Percentiles rank a stretch among this genome's conserved stretches.
Conservation (phyloP, 2,888 invertebrate species). For the Lampropteryx suffumata region DNA sequence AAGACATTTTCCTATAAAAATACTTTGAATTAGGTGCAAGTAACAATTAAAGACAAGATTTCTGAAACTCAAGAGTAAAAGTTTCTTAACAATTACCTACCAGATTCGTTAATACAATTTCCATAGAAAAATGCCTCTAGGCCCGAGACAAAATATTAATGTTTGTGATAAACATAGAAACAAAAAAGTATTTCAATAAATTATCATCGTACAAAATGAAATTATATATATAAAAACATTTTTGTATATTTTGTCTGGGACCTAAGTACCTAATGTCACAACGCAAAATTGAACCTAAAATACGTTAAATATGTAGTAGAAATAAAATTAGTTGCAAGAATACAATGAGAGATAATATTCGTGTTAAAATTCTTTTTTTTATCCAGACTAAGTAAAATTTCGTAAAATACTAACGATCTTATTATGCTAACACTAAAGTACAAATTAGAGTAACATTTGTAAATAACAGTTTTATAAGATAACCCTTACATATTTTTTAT, state of each 20-base stretch:
- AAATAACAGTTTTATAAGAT: no score
- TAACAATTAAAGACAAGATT: not conserved
- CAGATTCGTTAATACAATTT: not conserved
- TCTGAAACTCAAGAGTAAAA: not conserved
- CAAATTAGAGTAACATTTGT: no score
- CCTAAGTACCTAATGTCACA: constrained; percentile 22
- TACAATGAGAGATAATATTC: not conserved
- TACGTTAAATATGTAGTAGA: constrained; percentile 1
- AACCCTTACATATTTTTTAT: no score
- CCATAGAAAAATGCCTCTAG: constrained; percentile 18
- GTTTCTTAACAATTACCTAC: not conserved
- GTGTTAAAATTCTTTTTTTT: not conserved
- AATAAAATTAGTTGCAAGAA: not conserved
- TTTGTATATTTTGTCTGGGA: constrained; percentile 23
- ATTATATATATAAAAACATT: not conserved
- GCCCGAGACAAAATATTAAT: constrained; percentile 22
- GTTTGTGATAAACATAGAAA: constrained; percentile 18
- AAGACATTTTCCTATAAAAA: constrained; percentile 43
- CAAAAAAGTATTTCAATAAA: constrained; percentile 10
- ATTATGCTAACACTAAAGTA: no score
- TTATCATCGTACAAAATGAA: constrained; percentile 7
- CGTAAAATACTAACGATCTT: no score
- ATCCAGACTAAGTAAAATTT: no score
- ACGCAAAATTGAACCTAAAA: constrained; percentile 12
- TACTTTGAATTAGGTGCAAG: constrained; percentile 13